phyloP scores from a whole-genome alignment of 2,797 vertebrate genomes.

The Chiloscyllium punctatum region DNA sequence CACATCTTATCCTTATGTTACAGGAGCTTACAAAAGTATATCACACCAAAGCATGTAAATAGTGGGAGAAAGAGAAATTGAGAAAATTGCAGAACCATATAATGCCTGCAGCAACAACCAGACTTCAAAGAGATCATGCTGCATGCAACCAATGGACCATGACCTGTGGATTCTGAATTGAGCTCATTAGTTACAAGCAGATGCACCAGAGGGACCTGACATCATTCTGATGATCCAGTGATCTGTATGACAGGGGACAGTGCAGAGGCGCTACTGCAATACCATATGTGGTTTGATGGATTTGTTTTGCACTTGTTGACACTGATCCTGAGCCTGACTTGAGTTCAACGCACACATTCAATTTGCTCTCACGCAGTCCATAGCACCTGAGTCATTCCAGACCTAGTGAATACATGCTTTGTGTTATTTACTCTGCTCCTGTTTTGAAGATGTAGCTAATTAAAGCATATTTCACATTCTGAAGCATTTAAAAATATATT shows the following conservation, averaged over 20 bases:
- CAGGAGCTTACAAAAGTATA: no score
- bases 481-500: background rate
- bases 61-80: background rate
- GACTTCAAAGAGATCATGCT: background rate
- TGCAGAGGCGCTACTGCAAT: background rate
- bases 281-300: background rate
- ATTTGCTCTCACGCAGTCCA: no score
- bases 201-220: background rate
- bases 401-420: background rate
- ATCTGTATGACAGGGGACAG: background rate
- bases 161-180: background rate
- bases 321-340: background rate
- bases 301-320: background rate
- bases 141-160: background rate
- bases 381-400: background rate
- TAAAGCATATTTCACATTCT: background rate
- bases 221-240: background rate
- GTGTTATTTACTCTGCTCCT: background rate
- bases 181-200: background rate
- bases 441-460: background rate
- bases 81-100: background rate
- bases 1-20: no score
- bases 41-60: no score
- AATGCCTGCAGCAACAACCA: constrained; percentile 9
- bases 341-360: no score